Conservation (phyloP, 2,888 invertebrate species). For the Pterostichus niger region DNA sequence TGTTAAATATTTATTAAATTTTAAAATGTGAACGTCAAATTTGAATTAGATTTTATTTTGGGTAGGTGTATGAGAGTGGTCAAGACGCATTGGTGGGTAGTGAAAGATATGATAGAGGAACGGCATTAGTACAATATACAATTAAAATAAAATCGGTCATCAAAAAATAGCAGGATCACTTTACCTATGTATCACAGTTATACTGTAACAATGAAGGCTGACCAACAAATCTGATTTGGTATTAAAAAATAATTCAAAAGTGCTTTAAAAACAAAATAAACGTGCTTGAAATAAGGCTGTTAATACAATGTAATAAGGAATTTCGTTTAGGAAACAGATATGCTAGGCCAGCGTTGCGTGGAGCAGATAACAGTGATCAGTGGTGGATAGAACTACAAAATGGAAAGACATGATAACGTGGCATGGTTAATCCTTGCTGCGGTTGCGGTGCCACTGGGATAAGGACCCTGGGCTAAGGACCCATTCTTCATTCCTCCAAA, state of each 20-base stretch:
- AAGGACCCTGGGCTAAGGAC: slow-evolving; percentile 42
- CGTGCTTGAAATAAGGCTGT: slow-evolving; percentile 32
- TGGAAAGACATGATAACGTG: slow-evolving; percentile 58
- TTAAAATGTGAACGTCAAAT: too few relatives aligned
- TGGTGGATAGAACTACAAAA: slow-evolving; percentile 45
- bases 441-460: slow-evolving; percentile 45
- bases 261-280: slow-evolving; percentile 24
- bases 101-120: slow-evolving; percentile 13
- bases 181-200: slow-evolving; percentile 43
- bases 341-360: slow-evolving; percentile 41
- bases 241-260: slow-evolving; percentile 24
- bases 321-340: slow-evolving; percentile 3
- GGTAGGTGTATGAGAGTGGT: neutral
- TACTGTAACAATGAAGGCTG: slow-evolving; percentile 32
- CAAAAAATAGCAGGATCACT: slow-evolving; percentile 47
- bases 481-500: slow-evolving; percentile 11
- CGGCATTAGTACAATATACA: slow-evolving; percentile 49
- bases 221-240: slow-evolving; percentile 30
- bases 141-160: slow-evolving; percentile 47
- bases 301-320: slow-evolving; percentile 23
- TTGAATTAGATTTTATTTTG: too few relatives aligned
- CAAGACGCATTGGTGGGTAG: slow-evolving; percentile 26
- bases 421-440: neutral
- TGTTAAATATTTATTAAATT: too few relatives aligned
- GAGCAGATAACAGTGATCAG: slow-evolving; percentile 25